Evolutionary conservation across 2,113 vertebrate species (phyloP).

Genomic region (Ceratotherium simum): DNA sequence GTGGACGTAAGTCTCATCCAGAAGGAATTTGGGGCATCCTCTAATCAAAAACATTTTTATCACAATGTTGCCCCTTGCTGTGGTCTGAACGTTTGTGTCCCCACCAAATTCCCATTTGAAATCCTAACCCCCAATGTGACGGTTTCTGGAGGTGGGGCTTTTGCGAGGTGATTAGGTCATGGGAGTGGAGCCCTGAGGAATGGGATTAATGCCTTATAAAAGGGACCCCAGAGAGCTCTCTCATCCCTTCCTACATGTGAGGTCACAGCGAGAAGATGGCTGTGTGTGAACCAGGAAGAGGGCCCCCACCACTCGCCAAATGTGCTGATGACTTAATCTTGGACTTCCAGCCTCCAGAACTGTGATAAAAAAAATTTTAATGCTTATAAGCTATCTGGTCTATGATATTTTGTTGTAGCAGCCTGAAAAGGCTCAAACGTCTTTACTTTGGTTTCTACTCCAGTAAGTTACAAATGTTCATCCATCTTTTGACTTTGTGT

Average conservation of each 20-base stretch:
- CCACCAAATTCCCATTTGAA: too few relatives aligned
- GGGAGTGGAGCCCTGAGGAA: not conserved
- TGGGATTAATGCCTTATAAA: not conserved
- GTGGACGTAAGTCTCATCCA: fast-evolving
- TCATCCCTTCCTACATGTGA: fast-evolving
- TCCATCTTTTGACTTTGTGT: not conserved
- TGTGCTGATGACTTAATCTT: not conserved
- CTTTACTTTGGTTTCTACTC: not conserved
- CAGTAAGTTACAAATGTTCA: not conserved
- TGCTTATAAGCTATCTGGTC: not conserved
- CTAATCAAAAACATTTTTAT: not conserved
- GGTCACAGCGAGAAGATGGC: fast-evolving
- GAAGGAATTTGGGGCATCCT: not conserved
- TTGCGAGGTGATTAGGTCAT: too few relatives aligned
- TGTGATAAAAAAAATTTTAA: not conserved
- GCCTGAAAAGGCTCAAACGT: not conserved
- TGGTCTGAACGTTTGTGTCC: too few relatives aligned
- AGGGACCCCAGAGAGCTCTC: not conserved
- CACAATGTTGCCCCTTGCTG: not conserved
- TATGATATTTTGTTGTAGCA: not conserved
- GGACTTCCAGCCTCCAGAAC: not conserved
- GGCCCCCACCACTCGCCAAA: not conserved
- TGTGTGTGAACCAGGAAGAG: not conserved
- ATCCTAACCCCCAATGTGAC: not conserved
- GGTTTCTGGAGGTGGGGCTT: not conserved